These are phyloP conservation scores for Takifugu rubripes DNA, from an alignment of 2,797 vertebrate species.

Conservation along the genomic window DNA sequence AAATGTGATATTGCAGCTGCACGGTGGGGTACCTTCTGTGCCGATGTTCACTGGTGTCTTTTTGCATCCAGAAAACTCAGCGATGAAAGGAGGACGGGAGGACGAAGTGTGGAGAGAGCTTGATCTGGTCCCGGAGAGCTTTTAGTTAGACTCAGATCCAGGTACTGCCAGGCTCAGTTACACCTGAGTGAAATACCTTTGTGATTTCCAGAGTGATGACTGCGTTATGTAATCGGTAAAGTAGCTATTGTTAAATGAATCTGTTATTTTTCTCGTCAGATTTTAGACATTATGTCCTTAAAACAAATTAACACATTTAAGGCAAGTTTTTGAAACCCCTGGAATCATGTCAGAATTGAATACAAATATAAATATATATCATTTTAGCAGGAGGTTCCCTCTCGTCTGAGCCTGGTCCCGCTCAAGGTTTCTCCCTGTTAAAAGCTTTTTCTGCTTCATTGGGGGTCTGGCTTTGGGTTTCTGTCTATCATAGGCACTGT, in stretches of 20 bases:
- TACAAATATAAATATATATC: too few relatives aligned
- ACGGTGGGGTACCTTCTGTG: conserved; percentile 3
- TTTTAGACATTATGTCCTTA: too few relatives aligned
- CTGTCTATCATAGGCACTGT: too few relatives aligned
- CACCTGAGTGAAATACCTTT: too few relatives aligned
- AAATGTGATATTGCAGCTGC: conserved; percentile 20
- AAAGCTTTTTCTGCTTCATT: too few relatives aligned
- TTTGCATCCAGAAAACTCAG: conserved; percentile 34
- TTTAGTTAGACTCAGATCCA: conserved; percentile 39
- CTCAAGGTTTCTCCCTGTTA: too few relatives aligned
- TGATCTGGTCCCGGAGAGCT: conserved; percentile 26
- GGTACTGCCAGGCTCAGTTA: conserved; percentile 31
- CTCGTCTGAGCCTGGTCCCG: too few relatives aligned
- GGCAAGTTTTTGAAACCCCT: neutral
- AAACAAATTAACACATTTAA: neutral
- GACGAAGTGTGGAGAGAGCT: conserved; percentile 33
- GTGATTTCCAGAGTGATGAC: neutral
- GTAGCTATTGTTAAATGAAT: neutral
- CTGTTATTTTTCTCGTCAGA: too few relatives aligned
- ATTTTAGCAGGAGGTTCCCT: too few relatives aligned
- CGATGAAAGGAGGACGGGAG: conserved; percentile 50
- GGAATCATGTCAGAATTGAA: too few relatives aligned
- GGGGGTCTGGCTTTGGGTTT: too few relatives aligned
- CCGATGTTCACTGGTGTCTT: conserved; percentile 9
- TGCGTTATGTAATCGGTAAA: neutral